phyloP scores from a whole-genome alignment of 2,797 vertebrate species.

The Karalla daura region DNA sequence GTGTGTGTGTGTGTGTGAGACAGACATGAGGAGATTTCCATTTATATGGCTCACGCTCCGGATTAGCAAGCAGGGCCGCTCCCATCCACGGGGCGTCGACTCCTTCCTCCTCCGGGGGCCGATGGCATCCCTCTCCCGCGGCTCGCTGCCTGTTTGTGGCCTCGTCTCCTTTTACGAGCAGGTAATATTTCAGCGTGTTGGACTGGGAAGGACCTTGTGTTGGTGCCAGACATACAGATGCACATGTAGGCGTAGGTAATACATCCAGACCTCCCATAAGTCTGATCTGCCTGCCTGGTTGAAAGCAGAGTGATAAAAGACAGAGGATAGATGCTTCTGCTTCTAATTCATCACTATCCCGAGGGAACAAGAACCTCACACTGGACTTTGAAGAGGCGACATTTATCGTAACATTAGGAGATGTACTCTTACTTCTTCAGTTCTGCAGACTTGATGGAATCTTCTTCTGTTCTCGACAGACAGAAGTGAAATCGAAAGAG shows the following conservation, averaged over 20 bases:
- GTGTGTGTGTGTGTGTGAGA: not conserved
- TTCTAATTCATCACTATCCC: no score
- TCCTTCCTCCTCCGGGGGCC: conserved; percentile 23
- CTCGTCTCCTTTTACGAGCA: conserved; percentile 47
- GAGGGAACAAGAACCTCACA: no score
- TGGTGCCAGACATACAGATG: conserved; percentile 44
- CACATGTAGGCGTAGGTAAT: conserved; percentile 35
- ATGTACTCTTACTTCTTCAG: no score
- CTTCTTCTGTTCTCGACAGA: no score
- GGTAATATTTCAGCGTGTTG: conserved; percentile 56
- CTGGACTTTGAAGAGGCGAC: no score
- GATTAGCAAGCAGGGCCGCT: conserved; percentile 36
- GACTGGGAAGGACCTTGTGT: conserved; percentile 22
- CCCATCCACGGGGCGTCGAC: conserved; percentile 27
- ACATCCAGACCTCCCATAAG: conserved; percentile 55
- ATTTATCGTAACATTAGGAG: no score
- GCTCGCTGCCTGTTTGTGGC: conserved; percentile 57
- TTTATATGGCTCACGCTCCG: conserved; percentile 63
- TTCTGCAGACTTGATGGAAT: no score
- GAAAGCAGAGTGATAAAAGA: conserved; percentile 59
- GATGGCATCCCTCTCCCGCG: conserved; percentile 67
- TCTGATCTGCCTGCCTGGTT: conserved; percentile 39
- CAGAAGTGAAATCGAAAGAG: no score
- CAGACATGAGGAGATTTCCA: conserved; percentile 62
- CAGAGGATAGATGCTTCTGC: no score